A percentile compares a stretch with the other conserved stretches of the same genome.
phyloP scores from a whole-genome alignment of 2,113 vertebrate species.

The Pseudonaja textilis region DNA sequence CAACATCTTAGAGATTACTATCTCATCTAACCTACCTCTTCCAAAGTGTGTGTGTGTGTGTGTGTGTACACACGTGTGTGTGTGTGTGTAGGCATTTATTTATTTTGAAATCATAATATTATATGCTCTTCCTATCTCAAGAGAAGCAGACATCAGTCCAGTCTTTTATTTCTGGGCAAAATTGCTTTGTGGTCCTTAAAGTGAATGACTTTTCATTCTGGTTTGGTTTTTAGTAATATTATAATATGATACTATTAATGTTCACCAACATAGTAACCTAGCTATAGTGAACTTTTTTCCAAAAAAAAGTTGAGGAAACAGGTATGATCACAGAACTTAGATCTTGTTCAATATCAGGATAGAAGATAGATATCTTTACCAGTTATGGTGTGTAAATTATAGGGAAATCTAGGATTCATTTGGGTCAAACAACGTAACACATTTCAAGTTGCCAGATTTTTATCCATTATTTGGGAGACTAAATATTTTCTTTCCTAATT shows the following conservation, averaged over 20 bases:
- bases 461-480: not conserved
- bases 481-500: not conserved
- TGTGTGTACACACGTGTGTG: too few relatives aligned
- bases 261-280: not conserved
- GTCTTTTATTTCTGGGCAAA: not conserved
- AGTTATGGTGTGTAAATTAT: not conserved
- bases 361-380: not conserved
- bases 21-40: not conserved
- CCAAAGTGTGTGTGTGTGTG: not conserved
- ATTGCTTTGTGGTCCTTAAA: not conserved
- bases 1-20: not conserved
- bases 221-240: not conserved
- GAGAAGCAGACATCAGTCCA: not conserved
- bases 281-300: not conserved
- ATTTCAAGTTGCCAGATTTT: not conserved
- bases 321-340: not conserved
- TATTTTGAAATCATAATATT: not conserved
- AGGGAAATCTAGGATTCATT: not conserved
- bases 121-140: not conserved
- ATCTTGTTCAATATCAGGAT: not conserved
- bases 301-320: not conserved
- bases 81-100: not conserved
- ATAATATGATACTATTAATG: not conserved
- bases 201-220: not conserved
- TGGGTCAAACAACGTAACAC: not conserved